Conservation (phyloP, 2,888 invertebrate species). For the Fragum sueziense region DNA sequence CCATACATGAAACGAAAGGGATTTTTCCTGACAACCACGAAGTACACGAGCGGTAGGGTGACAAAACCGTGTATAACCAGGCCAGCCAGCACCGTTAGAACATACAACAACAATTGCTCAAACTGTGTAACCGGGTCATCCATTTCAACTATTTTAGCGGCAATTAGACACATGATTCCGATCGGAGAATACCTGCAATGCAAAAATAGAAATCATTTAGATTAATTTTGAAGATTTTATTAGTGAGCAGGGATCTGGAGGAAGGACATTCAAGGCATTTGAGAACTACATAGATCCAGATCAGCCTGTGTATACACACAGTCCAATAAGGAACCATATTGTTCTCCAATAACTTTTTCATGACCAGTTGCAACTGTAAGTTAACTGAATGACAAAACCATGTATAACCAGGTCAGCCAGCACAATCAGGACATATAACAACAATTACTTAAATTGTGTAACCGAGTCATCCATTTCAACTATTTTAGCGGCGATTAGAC, state of each 20-base stretch:
- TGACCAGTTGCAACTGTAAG: too few relatives aligned
- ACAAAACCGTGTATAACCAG: constrained; percentile 92
- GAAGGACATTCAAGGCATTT: too few relatives aligned
- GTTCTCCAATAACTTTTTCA: too few relatives aligned
- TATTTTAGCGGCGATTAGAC: constrained; percentile 89
- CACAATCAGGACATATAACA: constrained; percentile 88
- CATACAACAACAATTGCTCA: constrained; percentile 84
- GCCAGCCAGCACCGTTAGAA: constrained; percentile 91
- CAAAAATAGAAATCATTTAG: too few relatives aligned
- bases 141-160: constrained; percentile 90
- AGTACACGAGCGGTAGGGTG: constrained; percentile 92
- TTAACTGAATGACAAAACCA: constrained; percentile 91
- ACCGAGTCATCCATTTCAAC: constrained; percentile 88
- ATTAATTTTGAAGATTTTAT: too few relatives aligned
- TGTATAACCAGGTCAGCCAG: constrained; percentile 91
- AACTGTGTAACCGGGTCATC: constrained; percentile 86
- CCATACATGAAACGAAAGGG: constrained; percentile 94
- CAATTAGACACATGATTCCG: constrained; percentile 83
- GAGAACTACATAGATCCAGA: too few relatives aligned
- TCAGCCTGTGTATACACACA: too few relatives aligned
- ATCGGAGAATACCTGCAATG: constrained; percentile 76
- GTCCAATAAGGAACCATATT: too few relatives aligned
- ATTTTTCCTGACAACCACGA: constrained; percentile 90
- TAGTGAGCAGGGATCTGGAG: too few relatives aligned
- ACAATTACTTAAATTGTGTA: constrained; percentile 83